Conservation (phyloP, 2,888 invertebrate genomes). For the Cephus pulcher region DNA sequence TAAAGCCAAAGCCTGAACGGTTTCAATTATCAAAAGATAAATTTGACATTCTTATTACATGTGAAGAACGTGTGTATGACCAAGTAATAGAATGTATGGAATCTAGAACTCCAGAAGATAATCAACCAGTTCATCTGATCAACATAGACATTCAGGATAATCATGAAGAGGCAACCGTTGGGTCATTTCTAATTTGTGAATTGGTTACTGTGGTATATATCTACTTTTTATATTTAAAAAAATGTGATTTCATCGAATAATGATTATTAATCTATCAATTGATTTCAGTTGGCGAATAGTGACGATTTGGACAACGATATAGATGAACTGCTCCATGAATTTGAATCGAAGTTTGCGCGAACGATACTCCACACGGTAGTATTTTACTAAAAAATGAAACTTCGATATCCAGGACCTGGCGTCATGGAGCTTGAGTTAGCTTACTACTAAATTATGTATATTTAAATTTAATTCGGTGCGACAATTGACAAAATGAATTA, state of each 20-base stretch:
- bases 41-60: conserved; percentile 96
- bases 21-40: conserved; percentile 91
- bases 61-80: conserved; percentile 98
- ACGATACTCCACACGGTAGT: conserved; percentile 93
- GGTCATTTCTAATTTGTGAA: conserved; percentile 97
- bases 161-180: conserved; percentile 98
- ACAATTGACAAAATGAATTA: background rate
- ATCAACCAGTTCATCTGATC: conserved; percentile 94
- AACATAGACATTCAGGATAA: conserved; percentile 99
- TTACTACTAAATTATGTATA: conserved; percentile 36
- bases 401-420: conserved; percentile 8
- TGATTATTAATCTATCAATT: conserved; percentile 20
- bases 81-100: conserved; percentile 96
- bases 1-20: conserved; percentile 93
- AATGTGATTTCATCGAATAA: conserved; percentile 13
- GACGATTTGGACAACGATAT: conserved; percentile 98
- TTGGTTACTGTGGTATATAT: conserved; percentile 82
- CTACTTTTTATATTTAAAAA: conserved; percentile 18
- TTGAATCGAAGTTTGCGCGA: conserved; percentile 88
- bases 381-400: conserved; percentile 80
- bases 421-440: conserved; percentile 25
- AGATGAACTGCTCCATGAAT: conserved; percentile 94
- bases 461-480: conserved; percentile 14
- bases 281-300: conserved; percentile 81
- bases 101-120: conserved; percentile 80